Conservation (phyloP, 2,888 invertebrate genomes). For the Meteorus cinctellus region DNA sequence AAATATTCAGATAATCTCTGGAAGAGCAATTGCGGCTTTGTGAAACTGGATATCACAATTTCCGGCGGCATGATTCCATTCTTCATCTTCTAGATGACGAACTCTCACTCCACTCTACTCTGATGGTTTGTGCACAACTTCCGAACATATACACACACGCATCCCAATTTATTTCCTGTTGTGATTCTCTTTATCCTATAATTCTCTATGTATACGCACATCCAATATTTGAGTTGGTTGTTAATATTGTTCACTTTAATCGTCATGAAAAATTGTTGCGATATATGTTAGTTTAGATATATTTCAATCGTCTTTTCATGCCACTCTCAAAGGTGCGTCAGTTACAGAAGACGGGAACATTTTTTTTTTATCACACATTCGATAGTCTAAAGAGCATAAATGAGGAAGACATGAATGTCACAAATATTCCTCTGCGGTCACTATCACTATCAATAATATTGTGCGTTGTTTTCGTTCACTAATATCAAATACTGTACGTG, state of each 20-base stretch:
- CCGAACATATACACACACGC: not conserved
- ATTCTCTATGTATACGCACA: not conserved
- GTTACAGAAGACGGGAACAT: not conserved
- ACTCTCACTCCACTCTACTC: not conserved
- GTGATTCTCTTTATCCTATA: not conserved
- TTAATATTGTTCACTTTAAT: not conserved
- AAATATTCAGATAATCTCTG: constrained; percentile 1
- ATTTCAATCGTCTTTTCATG: not conserved
- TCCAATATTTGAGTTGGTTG: not conserved
- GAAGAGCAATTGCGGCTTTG: constrained; percentile 19
- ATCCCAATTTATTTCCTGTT: constrained; percentile 20
- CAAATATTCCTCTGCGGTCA: not conserved
- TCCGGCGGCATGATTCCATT: constrained; percentile 26
- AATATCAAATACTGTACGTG: not conserved
- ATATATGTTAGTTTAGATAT: not conserved
- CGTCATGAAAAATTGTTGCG: not conserved
- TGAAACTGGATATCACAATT: constrained; percentile 24
- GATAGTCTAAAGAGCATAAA: too few relatives aligned
- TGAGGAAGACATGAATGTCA: not conserved
- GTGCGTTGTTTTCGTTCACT: not conserved
- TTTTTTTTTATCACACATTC: not conserved
- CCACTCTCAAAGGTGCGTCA: not conserved
- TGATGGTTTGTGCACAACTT: not conserved
- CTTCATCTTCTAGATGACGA: not conserved
- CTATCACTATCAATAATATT: not conserved